phyloP scores from a whole-genome alignment of 2,113 vertebrate species.

The Boleophthalmus pectinirostris region DNA sequence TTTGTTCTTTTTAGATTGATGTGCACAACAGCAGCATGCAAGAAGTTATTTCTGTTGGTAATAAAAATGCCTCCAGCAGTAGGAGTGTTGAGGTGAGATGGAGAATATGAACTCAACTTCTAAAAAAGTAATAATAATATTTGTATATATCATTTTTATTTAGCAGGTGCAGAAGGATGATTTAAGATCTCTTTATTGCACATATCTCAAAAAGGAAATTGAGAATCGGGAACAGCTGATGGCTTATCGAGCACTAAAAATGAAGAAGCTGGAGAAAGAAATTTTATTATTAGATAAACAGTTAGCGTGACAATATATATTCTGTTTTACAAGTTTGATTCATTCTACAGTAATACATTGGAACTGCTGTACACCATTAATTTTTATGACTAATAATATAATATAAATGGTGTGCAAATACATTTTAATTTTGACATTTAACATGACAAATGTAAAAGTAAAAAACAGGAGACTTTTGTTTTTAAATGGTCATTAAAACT shows the following conservation, averaged over 20 bases:
- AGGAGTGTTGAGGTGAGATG: slow-evolving; percentile 43
- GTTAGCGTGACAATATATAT: slow-evolving; percentile 32
- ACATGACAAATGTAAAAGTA: not conserved
- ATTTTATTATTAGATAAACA: slow-evolving; percentile 65
- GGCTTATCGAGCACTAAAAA: slow-evolving; percentile 67
- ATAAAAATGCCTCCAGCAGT: not conserved
- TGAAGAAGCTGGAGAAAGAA: slow-evolving; percentile 70
- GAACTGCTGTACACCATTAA: not conserved
- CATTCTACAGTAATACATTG: not conserved
- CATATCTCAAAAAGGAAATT: slow-evolving; percentile 67
- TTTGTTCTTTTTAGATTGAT: slow-evolving; percentile 30
- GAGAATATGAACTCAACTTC: not conserved
- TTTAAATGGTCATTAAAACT: not conserved
- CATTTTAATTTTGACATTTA: not conserved
- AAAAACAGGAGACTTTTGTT: not conserved
- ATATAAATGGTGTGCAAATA: not conserved
- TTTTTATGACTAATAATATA: not conserved
- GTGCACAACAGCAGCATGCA: slow-evolving; percentile 36
- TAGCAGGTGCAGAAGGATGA: slow-evolving; percentile 51
- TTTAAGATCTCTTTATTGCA: slow-evolving; percentile 53
- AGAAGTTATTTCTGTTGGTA: slow-evolving; percentile 5
- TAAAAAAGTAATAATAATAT: not conserved
- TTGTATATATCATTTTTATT: not conserved
- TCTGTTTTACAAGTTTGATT: not conserved
- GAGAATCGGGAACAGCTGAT: slow-evolving; percentile 68